phyloP scores from a whole-genome alignment of 2,113 vertebrate species.

The Ia io region DNA sequence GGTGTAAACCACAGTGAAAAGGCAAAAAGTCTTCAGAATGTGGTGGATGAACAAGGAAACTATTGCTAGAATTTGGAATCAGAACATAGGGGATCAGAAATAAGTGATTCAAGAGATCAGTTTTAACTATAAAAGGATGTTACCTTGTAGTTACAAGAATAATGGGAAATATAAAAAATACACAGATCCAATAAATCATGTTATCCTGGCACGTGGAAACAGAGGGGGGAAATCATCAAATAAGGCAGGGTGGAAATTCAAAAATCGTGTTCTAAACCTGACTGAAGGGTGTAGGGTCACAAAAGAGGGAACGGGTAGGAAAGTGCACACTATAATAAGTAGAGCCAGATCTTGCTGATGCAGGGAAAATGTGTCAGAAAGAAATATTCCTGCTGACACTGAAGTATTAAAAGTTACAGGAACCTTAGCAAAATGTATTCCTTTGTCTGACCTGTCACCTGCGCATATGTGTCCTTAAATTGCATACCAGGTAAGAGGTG shows the following conservation, averaged over 20 bases:
- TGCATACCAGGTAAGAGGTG: not conserved
- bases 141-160: constrained; percentile 3
- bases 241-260: not conserved
- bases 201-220: not conserved
- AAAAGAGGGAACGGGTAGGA: not conserved
- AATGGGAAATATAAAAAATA: not conserved
- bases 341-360: not conserved
- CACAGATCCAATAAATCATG: not conserved
- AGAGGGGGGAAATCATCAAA: not conserved
- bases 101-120: not conserved
- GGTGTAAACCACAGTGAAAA: not conserved
- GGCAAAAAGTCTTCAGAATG: not conserved
- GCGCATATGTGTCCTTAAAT: not conserved
- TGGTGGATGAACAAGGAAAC: not conserved
- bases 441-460: not conserved
- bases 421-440: not conserved
- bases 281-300: not conserved
- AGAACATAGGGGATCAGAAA: not conserved
- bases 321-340: not conserved
- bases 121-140: constrained; percentile 17
- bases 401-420: not conserved
- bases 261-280: not conserved
- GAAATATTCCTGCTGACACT: not conserved
- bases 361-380: not conserved
- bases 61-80: not conserved